phyloP scores from a whole-genome alignment of 2,888 invertebrate genomes.

The Hipparchia semele region DNA sequence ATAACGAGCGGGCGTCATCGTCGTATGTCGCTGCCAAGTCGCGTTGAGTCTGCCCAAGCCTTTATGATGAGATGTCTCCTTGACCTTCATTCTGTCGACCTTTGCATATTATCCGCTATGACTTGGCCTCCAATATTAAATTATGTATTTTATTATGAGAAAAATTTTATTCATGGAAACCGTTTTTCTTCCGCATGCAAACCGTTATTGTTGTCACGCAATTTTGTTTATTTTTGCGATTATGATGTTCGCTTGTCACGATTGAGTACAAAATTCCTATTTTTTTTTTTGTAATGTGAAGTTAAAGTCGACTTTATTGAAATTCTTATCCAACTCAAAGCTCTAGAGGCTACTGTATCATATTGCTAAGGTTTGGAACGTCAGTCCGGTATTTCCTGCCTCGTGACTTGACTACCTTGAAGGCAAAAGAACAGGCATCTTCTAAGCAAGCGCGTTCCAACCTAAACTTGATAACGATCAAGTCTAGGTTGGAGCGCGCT shows the following conservation, averaged over 20 bases:
- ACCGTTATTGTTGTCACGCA: constrained; percentile 17
- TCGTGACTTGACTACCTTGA: no score
- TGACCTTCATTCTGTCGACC: constrained; percentile 34
- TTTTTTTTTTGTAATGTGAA: background rate
- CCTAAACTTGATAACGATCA: no score
- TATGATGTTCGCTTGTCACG: background rate
- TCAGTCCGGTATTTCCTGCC: no score
- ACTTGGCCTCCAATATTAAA: constrained; percentile 15
- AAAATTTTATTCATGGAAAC: constrained; percentile 10
- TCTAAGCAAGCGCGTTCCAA: no score
- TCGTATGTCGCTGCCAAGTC: background rate
- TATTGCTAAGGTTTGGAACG: no score
- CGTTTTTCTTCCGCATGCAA: constrained; percentile 6
- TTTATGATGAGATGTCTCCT: constrained; percentile 23
- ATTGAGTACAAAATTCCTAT: background rate
- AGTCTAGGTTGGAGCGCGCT: no score
- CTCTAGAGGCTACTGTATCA: no score
- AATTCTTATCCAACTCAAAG: no score
- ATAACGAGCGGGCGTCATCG: background rate
- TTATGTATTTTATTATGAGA: constrained; percentile 12
- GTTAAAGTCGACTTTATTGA: no score
- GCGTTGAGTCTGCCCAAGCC: background rate
- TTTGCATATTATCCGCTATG: constrained; percentile 32
- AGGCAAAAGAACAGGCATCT: no score
- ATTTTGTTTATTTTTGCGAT: constrained; percentile 11